Conservation (phyloP, 2,888 invertebrate species). For the Strigamia crassipes region DNA sequence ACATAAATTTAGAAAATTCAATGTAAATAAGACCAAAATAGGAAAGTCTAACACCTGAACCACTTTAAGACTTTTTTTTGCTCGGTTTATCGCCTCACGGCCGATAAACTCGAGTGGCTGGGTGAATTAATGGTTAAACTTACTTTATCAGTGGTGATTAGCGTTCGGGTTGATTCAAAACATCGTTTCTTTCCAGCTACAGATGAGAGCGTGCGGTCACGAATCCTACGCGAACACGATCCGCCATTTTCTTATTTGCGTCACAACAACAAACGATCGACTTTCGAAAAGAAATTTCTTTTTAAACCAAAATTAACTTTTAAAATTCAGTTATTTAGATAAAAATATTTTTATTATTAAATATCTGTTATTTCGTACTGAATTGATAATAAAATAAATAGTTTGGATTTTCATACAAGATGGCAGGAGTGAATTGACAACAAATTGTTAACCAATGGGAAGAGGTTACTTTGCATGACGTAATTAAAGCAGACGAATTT, state of each 20-base stretch:
- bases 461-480: not conserved
- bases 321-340: not conserved
- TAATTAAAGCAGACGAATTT: not conserved
- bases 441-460: too few relatives aligned
- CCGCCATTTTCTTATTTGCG: slow-evolving; percentile 14
- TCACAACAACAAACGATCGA: not conserved
- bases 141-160: not conserved
- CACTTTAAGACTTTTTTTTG: not conserved
- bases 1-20: not conserved
- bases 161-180: not conserved
- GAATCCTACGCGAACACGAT: not conserved
- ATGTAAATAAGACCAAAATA: slow-evolving; percentile 25
- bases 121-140: not conserved
- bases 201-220: not conserved
- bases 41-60: not conserved
- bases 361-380: too few relatives aligned
- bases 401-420: too few relatives aligned
- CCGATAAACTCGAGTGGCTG: too few relatives aligned
- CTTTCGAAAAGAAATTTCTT: not conserved
- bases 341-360: too few relatives aligned
- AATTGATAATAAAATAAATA: too few relatives aligned
- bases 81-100: not conserved
- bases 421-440: too few relatives aligned
- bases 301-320: not conserved
- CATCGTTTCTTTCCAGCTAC: not conserved